phyloP scores from a whole-genome alignment of 2,113 vertebrate genomes.

The Rhabdornis inornatus region DNA sequence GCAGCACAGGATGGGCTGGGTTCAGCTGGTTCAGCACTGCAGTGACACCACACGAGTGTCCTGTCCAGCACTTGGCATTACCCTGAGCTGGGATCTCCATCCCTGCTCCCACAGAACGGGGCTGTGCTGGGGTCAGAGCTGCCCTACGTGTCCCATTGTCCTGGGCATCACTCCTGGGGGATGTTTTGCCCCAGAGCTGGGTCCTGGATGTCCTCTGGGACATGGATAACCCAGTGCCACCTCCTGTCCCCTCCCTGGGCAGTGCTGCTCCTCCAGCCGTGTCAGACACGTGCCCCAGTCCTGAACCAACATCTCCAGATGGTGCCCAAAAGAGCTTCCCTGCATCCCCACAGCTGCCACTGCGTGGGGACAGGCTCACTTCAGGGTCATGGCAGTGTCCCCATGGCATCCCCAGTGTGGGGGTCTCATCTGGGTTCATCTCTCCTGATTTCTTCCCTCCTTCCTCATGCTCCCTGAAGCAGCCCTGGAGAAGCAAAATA shows the following conservation, averaged over 20 bases:
- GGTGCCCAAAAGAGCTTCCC: background rate
- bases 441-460: background rate
- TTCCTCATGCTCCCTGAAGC: background rate
- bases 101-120: background rate
- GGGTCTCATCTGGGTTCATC: background rate
- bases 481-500: background rate
- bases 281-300: fast-evolving
- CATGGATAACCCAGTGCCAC: background rate
- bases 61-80: fast-evolving
- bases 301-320: background rate
- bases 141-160: fast-evolving
- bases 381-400: fast-evolving
- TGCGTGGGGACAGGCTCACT: fast-evolving
- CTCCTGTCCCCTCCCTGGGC: background rate
- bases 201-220: background rate
- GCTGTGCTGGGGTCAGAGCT: background rate
- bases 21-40: background rate
- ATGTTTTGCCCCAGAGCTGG: background rate
- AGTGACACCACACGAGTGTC: fast-evolving
- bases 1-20: background rate
- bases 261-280: background rate
- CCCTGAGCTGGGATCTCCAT: background rate
- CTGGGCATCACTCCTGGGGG: fast-evolving
- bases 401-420: fast-evolving
- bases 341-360: fast-evolving